A percentile compares a stretch with the other conserved stretches of the same genome.
Conservation (phyloP, 2,888 invertebrate species). For the Andrena trimmerana region DNA sequence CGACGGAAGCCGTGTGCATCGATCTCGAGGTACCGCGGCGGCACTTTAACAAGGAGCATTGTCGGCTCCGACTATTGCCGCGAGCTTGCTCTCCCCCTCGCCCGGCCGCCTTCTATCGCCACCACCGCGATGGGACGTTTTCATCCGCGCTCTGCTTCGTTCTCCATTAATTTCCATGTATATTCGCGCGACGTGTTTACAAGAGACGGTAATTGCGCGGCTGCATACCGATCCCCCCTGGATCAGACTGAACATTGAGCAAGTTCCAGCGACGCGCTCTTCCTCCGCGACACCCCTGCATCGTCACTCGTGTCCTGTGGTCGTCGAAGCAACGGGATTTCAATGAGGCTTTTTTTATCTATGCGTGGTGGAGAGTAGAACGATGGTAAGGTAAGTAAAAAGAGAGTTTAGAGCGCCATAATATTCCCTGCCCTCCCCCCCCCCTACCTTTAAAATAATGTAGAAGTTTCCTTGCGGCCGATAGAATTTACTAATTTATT, state of each 20-base stretch:
- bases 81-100: neutral
- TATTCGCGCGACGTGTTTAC: constrained; percentile 72
- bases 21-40: constrained; percentile 44
- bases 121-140: constrained; percentile 49
- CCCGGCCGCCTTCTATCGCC: constrained; percentile 34
- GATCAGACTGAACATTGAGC: constrained; percentile 43
- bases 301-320: too few species aligned
- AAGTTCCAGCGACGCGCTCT: constrained; percentile 22
- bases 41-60: constrained; percentile 70
- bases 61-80: constrained; percentile 43
- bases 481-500: too few species aligned
- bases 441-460: too few species aligned
- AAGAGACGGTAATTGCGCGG: constrained; percentile 69
- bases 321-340: too few species aligned
- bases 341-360: too few species aligned
- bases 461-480: too few species aligned
- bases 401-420: too few species aligned
- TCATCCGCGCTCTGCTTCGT: constrained; percentile 53
- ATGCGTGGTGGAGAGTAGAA: too few species aligned
- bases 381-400: too few species aligned
- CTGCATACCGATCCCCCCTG: constrained; percentile 47
- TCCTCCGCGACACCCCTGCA: neutral
- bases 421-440: too few species aligned
- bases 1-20: constrained; percentile 42
- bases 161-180: constrained; percentile 75